Conservation (phyloP, 2,113 vertebrate species). For the Semnornis frantzii region DNA sequence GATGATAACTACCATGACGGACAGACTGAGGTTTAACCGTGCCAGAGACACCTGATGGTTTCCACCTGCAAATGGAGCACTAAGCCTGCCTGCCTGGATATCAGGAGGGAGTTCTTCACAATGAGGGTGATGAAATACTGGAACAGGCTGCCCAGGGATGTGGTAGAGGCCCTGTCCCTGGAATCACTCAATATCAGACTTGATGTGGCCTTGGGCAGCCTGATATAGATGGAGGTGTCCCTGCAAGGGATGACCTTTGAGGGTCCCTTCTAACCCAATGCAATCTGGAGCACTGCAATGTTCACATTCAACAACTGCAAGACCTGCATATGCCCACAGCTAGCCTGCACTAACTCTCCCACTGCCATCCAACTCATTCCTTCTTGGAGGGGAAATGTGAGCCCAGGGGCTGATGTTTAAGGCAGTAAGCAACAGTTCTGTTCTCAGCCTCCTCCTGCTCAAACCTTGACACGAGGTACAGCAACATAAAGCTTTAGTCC, state of each 20-base stretch:
- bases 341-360: not conserved
- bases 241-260: too few relatives aligned
- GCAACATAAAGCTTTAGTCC: not conserved
- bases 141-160: too few relatives aligned
- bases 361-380: too few relatives aligned
- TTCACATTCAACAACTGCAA: not conserved
- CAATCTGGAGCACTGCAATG: not conserved
- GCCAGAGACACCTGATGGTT: not conserved
- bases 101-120: too few relatives aligned
- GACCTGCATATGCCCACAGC: not conserved
- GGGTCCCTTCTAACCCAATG: too few relatives aligned
- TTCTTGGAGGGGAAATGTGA: not conserved
- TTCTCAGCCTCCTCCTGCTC: not conserved
- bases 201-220: too few relatives aligned
- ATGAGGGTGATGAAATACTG: too few relatives aligned
- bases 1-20: accelerated
- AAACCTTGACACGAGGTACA: not conserved
- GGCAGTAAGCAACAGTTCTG: not conserved
- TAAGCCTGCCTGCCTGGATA: not conserved
- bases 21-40: not conserved
- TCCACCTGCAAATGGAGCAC: not conserved
- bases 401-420: not conserved
- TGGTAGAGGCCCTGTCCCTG: too few relatives aligned
- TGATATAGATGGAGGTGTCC: too few relatives aligned
- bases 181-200: too few relatives aligned